Evolutionary conservation across 2,797 vertebrate species (phyloP).

Genomic region (Anguilla obscura): DNA sequence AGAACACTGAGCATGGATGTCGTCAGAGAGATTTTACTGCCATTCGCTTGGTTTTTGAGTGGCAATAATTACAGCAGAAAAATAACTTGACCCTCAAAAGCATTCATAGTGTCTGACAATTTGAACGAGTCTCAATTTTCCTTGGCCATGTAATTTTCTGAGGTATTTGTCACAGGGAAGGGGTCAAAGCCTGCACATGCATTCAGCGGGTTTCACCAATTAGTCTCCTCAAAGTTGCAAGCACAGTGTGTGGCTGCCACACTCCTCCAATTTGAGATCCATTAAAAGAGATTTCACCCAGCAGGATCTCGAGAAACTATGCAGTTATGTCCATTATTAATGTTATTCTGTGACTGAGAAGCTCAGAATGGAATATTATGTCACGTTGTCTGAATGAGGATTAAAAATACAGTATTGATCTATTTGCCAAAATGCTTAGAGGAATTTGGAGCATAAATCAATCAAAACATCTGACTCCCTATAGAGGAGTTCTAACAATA

Average conservation of each 20-base stretch:
- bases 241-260: background rate
- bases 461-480: background rate
- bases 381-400: background rate
- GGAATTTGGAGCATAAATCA: background rate
- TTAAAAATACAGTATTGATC: background rate
- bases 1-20: background rate
- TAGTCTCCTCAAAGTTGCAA: background rate
- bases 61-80: background rate
- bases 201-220: background rate
- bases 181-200: background rate
- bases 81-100: background rate
- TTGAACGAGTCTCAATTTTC: background rate
- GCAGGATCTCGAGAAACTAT: slow-evolving; percentile 2
- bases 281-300: slow-evolving; percentile 12
- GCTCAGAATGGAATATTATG: background rate
- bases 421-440: background rate
- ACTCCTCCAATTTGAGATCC: slow-evolving; percentile 8
- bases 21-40: background rate
- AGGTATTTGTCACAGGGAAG: slow-evolving; percentile 1
- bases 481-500: background rate
- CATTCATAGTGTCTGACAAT: background rate
- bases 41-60: background rate
- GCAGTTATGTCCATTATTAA: background rate
- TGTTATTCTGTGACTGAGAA: background rate
- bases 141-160: background rate